Evolutionary conservation across 2,113 vertebrate species (phyloP), one percentile per base, ranked within the genome.

Genomic region (Takifugu bimaculatus): DNA sequence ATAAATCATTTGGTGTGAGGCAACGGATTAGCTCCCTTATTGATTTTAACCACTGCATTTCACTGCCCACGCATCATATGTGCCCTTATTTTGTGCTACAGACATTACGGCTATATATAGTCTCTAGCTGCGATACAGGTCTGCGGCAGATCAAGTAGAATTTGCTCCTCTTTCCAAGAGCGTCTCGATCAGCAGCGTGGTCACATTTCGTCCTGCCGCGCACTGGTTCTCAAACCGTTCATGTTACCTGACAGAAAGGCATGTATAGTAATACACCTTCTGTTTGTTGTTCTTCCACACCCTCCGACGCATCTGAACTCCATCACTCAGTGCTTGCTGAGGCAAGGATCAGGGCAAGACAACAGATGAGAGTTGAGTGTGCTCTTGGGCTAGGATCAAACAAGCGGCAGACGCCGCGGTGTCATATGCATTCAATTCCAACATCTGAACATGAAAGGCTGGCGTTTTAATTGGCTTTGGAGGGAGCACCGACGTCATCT

Each of bases 321-420:
- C 76, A 80, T 85, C 77, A 74, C 65, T 80, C 72, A 76, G 67
- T 80, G 76, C 68, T 74, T 71, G 70, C 66, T 76, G 68, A 78
- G 75, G 63, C 68, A 57, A 60, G 49, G 29, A 70, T 54, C 42
- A 39, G n/a, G 45, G 51, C 6, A 25, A 1, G 61, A 2, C 72
- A 75, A 75, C 1, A 3, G 65, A 77, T 61, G 71, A 52, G 52
- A 65, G 44, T n/a, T 51, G 51, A 74, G 62, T 2, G 51, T 7
- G 10, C 55, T 47, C 51, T 6, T 4, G 6, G 4, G 32, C 57
- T 66, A 65, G 65, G 72, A 14, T 65, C 53, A 83, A 78, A 77
- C 63, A 56, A 77, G 64, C 57, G 53, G 54, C 35, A 50, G 67
- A 6, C 43, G 50, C 35, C 15, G 12, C 1, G 45, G 54, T 52